phyloP scores from a whole-genome alignment of 2,797 vertebrate species.

The Gambelia wislizenii region DNA sequence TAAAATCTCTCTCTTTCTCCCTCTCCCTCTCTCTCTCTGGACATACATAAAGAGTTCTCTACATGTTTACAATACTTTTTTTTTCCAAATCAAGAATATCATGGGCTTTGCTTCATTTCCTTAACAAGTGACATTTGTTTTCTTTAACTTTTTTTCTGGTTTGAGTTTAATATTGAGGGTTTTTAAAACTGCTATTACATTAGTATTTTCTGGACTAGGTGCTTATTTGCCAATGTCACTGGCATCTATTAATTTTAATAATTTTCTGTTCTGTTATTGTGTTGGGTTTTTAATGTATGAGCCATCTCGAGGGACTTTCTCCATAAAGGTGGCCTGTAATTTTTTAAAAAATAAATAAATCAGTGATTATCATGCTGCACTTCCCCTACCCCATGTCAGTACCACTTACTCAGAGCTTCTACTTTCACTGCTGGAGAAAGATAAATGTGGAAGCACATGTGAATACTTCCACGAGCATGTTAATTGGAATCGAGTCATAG shows the following conservation, averaged over 20 bases:
- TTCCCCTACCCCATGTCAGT: background rate
- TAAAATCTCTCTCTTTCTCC: background rate
- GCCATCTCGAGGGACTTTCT: background rate
- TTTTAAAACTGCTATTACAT: background rate
- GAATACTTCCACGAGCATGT: background rate
- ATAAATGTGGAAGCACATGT: background rate
- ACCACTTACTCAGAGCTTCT: too few relatives aligned
- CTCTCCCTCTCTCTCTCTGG: too few relatives aligned
- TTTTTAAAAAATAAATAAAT: background rate
- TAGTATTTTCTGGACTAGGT: background rate
- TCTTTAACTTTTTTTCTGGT: background rate
- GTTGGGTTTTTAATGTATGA: background rate
- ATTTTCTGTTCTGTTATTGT: background rate
- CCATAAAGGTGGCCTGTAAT: background rate
- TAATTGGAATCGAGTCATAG: background rate
- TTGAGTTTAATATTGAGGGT: background rate
- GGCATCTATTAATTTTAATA: background rate
- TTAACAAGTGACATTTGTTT: background rate
- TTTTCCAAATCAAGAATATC: background rate
- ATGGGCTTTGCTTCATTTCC: too few relatives aligned
- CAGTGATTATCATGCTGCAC: background rate
- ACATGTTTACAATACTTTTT: too few relatives aligned
- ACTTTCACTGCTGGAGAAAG: too few relatives aligned
- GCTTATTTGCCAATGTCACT: background rate
- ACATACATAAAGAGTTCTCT: too few relatives aligned